Percentiles rank a stretch among this genome's conserved stretches.
Conservation (phyloP, 2,113 vertebrate species). For the Macrotis lagotis region DNA sequence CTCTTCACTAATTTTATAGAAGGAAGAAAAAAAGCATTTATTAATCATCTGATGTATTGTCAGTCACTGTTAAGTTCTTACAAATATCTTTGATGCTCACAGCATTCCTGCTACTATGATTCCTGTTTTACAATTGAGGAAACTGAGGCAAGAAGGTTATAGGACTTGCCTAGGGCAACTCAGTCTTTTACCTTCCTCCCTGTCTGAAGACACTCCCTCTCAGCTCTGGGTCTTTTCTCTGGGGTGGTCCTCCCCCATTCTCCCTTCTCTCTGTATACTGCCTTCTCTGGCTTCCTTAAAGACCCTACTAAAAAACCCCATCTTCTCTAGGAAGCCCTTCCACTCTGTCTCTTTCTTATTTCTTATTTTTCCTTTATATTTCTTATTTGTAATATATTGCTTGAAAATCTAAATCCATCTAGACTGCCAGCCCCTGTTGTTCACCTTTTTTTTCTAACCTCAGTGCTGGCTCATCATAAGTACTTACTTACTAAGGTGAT, state of each 20-base stretch:
- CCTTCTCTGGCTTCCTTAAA: background rate
- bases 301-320: background rate
- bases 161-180: background rate
- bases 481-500: background rate
- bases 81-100: background rate
- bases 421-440: too few species aligned
- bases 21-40: background rate
- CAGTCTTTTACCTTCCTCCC: background rate
- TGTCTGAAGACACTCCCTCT: background rate
- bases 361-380: background rate
- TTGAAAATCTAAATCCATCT: too few species aligned
- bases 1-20: slow-evolving; percentile 13
- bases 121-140: background rate
- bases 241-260: background rate
- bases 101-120: too few species aligned
- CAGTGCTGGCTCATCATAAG: too few species aligned
- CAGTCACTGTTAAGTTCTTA: background rate
- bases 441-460: too few species aligned
- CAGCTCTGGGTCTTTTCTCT: background rate
- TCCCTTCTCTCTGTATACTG: background rate
- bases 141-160: background rate
- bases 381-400: background rate
- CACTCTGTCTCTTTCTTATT: background rate
- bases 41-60: background rate
- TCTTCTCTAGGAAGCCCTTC: background rate